These are phyloP conservation scores for Tachystola acroxantha DNA, from an alignment of 2,888 invertebrate species.

Conservation along the genomic window DNA sequence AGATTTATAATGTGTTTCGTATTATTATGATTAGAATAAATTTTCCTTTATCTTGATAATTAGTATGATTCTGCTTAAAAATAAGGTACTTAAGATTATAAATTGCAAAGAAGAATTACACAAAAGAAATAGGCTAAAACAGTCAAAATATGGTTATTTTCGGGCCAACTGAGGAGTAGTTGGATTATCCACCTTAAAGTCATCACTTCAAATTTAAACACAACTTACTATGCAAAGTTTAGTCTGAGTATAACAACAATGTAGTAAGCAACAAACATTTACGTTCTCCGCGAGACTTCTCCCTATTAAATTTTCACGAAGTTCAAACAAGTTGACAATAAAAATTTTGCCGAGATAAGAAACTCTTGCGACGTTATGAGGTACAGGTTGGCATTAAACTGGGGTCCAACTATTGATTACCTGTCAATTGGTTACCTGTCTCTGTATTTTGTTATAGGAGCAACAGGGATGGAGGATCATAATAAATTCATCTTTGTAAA, in stretches of 20 bases:
- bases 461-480: constrained; percentile 1
- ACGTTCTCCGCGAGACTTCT: constrained; percentile 26
- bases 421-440: constrained; percentile 2
- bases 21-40: no score
- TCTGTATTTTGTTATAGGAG: neutral
- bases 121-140: no score
- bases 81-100: no score
- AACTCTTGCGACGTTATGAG: constrained; percentile 17
- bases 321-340: constrained; percentile 40
- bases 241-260: constrained; percentile 26
- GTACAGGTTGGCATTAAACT: constrained; percentile 9
- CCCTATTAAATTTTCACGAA: constrained; percentile 36
- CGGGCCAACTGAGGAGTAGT: no score
- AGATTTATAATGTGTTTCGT: no score
- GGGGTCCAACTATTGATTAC: constrained; percentile 5
- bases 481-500: constrained; percentile 5
- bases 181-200: neutral
- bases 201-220: constrained; percentile 1
- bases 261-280: constrained; percentile 31
- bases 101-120: no score
- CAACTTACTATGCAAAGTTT: constrained; percentile 6
- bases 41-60: no score
- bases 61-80: no score
- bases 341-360: constrained; percentile 38
- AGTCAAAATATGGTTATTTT: no score